Base-by-base conservation (phyloP, 2,797 vertebrate species). In the Percopsis omiscomaycus region DNA sequence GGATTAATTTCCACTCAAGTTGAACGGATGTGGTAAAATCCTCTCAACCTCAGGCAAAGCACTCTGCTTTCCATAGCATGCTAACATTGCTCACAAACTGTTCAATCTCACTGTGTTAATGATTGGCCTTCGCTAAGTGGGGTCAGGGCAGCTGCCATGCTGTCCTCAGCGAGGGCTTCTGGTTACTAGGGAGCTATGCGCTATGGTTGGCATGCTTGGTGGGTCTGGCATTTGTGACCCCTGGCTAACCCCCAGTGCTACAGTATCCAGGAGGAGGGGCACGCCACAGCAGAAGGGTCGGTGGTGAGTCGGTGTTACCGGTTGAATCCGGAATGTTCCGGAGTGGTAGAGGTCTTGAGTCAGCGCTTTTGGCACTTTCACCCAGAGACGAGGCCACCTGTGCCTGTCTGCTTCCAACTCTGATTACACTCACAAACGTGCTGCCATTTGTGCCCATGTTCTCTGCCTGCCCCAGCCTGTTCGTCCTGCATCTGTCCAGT, bases 381-480 rank as follows among this genome's bases (percentile, higher is more conserved):
- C 85, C 78, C 74, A 3, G 82, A 84, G 85, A 88, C 87, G 75
- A 77, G 78, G 73, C 86, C 90, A 92, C 90, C 89, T 91, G 90
- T 82, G 73, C 82, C 59, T 86, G 88, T 86, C 88, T 46, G 75
- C 89, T 83, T 79, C 65, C 14, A 71, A 62, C 67, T 79, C 78
- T 68, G 78, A 49, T 85, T 78, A 74, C 75, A 77, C 71, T 60
- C 8, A 5, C 66, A 6, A 74, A 45, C 55, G 11, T 66, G 44
- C 59, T 45, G 62, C 77, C 59, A 37, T 64, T 45, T 58, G 50
- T 61, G n/a, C 16, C 52, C 61, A 60, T 37, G 55, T 64, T 70
- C 59, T 32, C 67, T 65, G 65, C 80, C 51, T 73, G 64, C 64
- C 67, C 74, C 64, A 71, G 55, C 75, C 62, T 78, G 74, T 73